Conservation (phyloP, 2,888 invertebrate species). For the Leptinotarsa juncta region DNA sequence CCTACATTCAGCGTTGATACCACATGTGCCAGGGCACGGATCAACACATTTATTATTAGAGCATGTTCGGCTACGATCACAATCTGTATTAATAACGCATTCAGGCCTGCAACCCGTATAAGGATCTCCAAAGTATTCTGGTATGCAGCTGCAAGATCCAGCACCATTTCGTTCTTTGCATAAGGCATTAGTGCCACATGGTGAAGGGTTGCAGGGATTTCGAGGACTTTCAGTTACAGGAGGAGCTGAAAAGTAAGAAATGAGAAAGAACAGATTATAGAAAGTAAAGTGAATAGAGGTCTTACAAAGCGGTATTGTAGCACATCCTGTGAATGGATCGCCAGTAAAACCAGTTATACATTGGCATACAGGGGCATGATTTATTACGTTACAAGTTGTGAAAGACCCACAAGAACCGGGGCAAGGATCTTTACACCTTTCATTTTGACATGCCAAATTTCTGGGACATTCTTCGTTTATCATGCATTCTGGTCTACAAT, state of each 20-base stretch:
- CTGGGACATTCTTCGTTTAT: conserved; percentile 81
- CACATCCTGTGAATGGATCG: conserved; percentile 74
- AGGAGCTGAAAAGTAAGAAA: conserved; percentile 63
- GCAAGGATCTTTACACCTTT: conserved; percentile 84
- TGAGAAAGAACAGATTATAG: conserved; percentile 31
- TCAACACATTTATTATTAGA: conserved; percentile 75
- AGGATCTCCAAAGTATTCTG: conserved; percentile 75
- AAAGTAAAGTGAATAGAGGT: conserved; percentile 31
- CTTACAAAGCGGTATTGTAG: conserved; percentile 72
- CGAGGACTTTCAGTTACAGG: conserved; percentile 65
- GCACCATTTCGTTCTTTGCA: conserved; percentile 75
- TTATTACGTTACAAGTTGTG: conserved; percentile 80
- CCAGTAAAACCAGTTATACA: conserved; percentile 79
- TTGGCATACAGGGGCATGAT: conserved; percentile 82
- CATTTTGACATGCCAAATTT: conserved; percentile 81
- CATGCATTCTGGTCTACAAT: conserved; percentile 76
- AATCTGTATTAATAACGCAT: conserved; percentile 76
- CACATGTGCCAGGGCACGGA: conserved; percentile 72
- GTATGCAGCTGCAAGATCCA: conserved; percentile 74
- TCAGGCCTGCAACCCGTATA: conserved; percentile 76
- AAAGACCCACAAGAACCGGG: conserved; percentile 80
- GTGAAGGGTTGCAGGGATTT: conserved; percentile 73
- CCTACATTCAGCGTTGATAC: conserved; percentile 70
- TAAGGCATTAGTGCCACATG: conserved; percentile 76
- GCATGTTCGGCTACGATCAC: conserved; percentile 73